Evolutionary conservation across 2,797 vertebrate species (phyloP), one percentile per base, ranked within the genome.

Genomic region (Pangasius sanitwongsei): DNA sequence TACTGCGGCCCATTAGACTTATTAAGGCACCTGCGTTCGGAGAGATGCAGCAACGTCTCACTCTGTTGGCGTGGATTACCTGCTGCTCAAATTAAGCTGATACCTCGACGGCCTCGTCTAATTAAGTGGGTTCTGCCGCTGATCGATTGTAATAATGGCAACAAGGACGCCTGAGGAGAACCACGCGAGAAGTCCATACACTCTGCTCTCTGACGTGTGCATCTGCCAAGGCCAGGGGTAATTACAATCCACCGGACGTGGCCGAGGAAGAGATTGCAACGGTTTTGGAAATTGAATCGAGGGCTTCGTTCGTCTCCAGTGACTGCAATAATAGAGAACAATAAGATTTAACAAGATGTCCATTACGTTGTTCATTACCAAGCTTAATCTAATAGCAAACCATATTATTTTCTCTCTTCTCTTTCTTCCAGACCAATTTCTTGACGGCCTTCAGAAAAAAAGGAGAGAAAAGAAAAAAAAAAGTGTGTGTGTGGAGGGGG

Each of bases 201-300:
- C 69, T 72, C 72, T 55, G 57, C 34, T 65, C 86, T 57, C 57
- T 84, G 88, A 83, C 80, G 90, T 83, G 86, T 77, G 82, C 72
- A 61, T 91, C 88, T 91, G 87, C 82, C 67, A 70, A 92, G 90
- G 91, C 87, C 70, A 91, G 86, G 75, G 78, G 89, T 95, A 95
- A 95, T 96, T 96, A 95, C 93, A 92, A 86, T 85, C 74, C 31
- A 48, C 50, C 82, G 87, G 87, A 91, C 87, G 53, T 53, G 74
- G 80, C 88, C 59, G 72, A 6, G 57, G 92, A 91, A 72, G 91
- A 91, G 91, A 87, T 86, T 92, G 92, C 92, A 69, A 37, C 83
- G 94, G 93, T 95, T 94, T 94, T 93, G 91, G 93, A 93, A 94
- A 94, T 92, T 93, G 92, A 94, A 94, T 93, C 92, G 92, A 93